A percentile compares a stretch with the other conserved stretches of the same genome.
Conservation (phyloP, 2,797 vertebrate genomes). For the Pseudochaenichthys georgianus region DNA sequence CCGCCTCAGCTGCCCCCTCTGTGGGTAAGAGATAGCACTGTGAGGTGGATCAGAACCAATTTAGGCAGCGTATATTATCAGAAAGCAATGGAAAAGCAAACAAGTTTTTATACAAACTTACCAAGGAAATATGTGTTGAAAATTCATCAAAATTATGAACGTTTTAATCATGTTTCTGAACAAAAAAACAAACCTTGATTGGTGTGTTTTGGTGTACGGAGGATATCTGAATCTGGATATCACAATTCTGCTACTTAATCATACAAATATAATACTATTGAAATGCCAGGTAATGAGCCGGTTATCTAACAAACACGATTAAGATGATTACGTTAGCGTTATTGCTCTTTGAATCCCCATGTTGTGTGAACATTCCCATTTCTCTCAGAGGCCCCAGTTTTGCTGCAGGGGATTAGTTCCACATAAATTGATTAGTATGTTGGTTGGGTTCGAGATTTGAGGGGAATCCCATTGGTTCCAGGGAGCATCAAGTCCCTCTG, state of each 20-base stretch:
- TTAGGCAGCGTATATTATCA: not conserved
- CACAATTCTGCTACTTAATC: not conserved
- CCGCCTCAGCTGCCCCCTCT: conserved; percentile 90
- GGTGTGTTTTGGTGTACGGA: not conserved
- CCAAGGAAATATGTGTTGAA: not conserved
- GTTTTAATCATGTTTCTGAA: not conserved
- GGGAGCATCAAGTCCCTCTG: conserved; percentile 26
- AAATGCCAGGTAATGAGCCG: conserved; percentile 6
- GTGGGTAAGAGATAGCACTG: conserved; percentile 86
- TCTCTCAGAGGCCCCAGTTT: conserved; percentile 20
- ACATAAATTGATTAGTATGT: conserved; percentile 40
- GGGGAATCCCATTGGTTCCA: conserved; percentile 51
- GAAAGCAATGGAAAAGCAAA: not conserved
- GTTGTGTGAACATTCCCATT: conserved; percentile 3
- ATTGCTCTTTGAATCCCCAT: not conserved
- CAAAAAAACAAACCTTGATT: not conserved
- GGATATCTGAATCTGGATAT: not conserved
- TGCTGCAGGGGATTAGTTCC: conserved; percentile 38
- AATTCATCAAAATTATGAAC: not conserved
- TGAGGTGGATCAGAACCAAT: not conserved
- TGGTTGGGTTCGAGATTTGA: conserved; percentile 45
- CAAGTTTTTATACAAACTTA: not conserved
- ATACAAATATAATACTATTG: conserved; percentile 20
- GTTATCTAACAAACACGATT: conserved; percentile 7
- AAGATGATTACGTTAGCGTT: not conserved